Percentiles rank a stretch among this genome's conserved stretches.
phyloP scores from a whole-genome alignment of 2,113 vertebrate genomes.

The Etheostoma spectabile region DNA sequence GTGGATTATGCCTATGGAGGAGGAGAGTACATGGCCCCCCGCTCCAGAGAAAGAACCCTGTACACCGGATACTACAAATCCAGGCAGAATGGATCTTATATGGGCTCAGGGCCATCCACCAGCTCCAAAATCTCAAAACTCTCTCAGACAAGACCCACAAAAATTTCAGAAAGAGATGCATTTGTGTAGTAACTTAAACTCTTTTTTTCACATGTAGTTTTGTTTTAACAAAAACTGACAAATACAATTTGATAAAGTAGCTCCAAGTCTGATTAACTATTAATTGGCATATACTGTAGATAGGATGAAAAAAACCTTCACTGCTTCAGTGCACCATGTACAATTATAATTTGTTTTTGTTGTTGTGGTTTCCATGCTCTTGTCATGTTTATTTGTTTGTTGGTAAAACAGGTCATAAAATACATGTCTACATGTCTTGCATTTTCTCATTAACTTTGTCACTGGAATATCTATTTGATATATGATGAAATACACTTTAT shows the following conservation, averaged over 20 bases:
- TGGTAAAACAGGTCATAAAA: background rate
- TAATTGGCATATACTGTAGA: background rate
- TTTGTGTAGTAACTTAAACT: conserved; percentile 73
- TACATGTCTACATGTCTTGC: conserved; percentile 1
- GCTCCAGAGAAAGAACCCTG: conserved; percentile 48
- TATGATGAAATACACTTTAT: conserved; percentile 8
- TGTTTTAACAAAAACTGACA: background rate
- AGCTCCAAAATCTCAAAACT: conserved; percentile 69
- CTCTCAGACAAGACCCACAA: conserved; percentile 58
- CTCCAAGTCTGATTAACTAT: background rate
- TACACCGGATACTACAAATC: conserved; percentile 71
- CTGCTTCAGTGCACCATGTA: background rate
- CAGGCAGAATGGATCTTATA: conserved; percentile 54
- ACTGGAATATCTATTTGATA: background rate
- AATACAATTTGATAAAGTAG: too few species aligned
- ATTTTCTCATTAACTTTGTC: conserved; percentile 25
- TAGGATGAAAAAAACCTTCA: background rate
- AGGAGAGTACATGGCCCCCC: conserved; percentile 55
- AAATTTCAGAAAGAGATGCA: conserved; percentile 74
- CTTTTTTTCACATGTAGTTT: background rate
- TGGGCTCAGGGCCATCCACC: conserved; percentile 46
- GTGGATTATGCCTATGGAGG: conserved; percentile 29
- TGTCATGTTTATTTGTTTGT: conserved; percentile 4
- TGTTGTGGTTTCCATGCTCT: background rate
- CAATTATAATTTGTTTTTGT: background rate